These are phyloP conservation scores for Symphodus melops DNA, from an alignment of 2,113 vertebrate species.

Conservation along the genomic window DNA sequence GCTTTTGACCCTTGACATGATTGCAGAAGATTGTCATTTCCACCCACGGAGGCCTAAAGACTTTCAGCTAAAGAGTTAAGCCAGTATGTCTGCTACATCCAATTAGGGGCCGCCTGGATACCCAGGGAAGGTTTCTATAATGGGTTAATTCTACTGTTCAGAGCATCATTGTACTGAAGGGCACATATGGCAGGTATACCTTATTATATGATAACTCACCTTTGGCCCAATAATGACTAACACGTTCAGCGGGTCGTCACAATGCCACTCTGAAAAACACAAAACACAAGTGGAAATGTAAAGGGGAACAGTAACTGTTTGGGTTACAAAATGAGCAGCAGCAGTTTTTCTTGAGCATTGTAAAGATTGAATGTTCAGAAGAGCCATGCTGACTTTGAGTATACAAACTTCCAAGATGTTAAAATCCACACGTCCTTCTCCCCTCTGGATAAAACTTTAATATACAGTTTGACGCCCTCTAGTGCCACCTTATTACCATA, in stretches of 20 bases:
- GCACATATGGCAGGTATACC: constrained; percentile 1
- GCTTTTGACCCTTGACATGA: constrained; percentile 14
- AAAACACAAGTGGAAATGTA: neutral
- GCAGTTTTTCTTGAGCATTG: neutral
- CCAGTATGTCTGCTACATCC: constrained; percentile 69
- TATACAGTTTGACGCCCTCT: constrained; percentile 51
- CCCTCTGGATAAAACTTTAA: constrained; percentile 17
- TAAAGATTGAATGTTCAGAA: neutral
- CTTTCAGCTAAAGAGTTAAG: constrained; percentile 71
- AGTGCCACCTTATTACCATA: constrained; percentile 48
- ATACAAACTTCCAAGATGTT: neutral
- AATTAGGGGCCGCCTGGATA: constrained; percentile 68
- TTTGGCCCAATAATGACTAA: constrained; percentile 89
- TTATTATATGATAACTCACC: constrained; percentile 72
- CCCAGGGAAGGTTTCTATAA: constrained; percentile 30
- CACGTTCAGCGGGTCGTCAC: constrained; percentile 82
- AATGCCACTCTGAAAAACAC: constrained; percentile 88
- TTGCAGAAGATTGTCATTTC: constrained; percentile 22
- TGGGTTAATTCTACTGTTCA: constrained; percentile 29
- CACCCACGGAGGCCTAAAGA: constrained; percentile 49
- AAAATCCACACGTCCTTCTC: neutral
- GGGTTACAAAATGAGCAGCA: neutral
- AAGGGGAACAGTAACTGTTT: neutral
- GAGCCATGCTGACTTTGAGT: neutral
- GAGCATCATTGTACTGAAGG: neutral